These are phyloP conservation scores for Aphyosemion australe DNA, from an alignment of 2,113 vertebrate species.

Conservation along the genomic window DNA sequence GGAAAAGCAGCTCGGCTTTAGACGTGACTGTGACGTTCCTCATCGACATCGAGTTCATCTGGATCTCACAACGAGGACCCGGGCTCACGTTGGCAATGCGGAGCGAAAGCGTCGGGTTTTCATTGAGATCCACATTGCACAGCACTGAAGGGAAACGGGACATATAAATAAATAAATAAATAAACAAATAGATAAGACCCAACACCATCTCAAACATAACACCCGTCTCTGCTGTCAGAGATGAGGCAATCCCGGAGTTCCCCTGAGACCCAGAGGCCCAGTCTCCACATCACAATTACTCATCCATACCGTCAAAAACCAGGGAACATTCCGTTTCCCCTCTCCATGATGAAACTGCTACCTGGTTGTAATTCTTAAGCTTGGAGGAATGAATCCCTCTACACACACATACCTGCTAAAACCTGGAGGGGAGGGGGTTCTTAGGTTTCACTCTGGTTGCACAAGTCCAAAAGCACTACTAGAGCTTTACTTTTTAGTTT, in stretches of 20 bases:
- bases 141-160: slow-evolving; percentile 18
- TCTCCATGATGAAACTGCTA: not conserved
- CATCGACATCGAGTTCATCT: slow-evolving; percentile 67
- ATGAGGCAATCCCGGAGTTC: slow-evolving; percentile 42
- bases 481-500: too few relatives aligned
- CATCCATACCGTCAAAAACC: not conserved
- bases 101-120: slow-evolving; percentile 65
- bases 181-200: too few relatives aligned
- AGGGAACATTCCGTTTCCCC: not conserved
- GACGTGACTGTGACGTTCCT: slow-evolving; percentile 73
- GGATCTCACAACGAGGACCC: slow-evolving; percentile 79
- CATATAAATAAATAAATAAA: too few relatives aligned
- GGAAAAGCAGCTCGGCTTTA: slow-evolving; percentile 76
- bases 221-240: not conserved
- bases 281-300: slow-evolving; percentile 7
- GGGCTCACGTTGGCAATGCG: slow-evolving; percentile 67
- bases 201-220: too few relatives aligned
- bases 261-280: not conserved
- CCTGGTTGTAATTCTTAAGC: slow-evolving; percentile 4
- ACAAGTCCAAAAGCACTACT: not conserved
- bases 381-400: not conserved
- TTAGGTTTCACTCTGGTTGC: not conserved
- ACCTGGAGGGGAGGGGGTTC: slow-evolving; percentile 17
- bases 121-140: slow-evolving; percentile 76
- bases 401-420: slow-evolving; percentile 13